Evolutionary conservation across 2,113 vertebrate species (phyloP).

Genomic region (Psophia crepitans): DNA sequence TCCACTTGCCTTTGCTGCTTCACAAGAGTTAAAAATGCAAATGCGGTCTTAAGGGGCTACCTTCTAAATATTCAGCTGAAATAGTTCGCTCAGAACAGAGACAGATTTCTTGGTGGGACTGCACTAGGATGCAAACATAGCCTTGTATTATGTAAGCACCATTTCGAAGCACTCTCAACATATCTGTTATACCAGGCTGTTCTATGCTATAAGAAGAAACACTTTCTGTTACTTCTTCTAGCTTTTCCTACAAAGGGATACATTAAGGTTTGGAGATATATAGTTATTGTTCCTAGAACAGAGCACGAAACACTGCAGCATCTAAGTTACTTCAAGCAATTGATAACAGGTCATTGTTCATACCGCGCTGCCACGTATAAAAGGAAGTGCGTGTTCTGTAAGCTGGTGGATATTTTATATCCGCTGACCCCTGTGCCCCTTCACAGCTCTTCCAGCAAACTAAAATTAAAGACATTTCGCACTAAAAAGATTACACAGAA

Average conservation of each 20-base stretch:
- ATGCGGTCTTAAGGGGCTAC: background rate
- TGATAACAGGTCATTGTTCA: background rate
- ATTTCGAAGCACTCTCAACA: background rate
- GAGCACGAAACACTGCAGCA: background rate
- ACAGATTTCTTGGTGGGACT: background rate
- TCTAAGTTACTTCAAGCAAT: background rate
- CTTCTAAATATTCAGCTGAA: background rate
- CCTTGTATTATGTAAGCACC: background rate
- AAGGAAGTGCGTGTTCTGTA: fast-evolving
- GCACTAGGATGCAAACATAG: background rate
- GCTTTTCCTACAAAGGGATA: background rate
- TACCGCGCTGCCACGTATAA: background rate
- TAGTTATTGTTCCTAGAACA: background rate
- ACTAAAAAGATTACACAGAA: background rate
- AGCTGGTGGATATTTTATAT: background rate
- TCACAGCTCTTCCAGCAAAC: background rate
- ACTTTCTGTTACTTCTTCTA: background rate
- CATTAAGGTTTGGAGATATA: background rate
- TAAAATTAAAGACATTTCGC: background rate
- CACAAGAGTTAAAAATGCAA: background rate
- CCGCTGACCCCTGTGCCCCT: background rate
- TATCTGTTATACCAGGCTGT: background rate
- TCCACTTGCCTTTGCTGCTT: background rate
- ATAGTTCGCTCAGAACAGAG: background rate
- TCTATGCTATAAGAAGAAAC: background rate